phyloP scores from a whole-genome alignment of 2,797 vertebrate species.

The Arrhamphus sclerolepis region DNA sequence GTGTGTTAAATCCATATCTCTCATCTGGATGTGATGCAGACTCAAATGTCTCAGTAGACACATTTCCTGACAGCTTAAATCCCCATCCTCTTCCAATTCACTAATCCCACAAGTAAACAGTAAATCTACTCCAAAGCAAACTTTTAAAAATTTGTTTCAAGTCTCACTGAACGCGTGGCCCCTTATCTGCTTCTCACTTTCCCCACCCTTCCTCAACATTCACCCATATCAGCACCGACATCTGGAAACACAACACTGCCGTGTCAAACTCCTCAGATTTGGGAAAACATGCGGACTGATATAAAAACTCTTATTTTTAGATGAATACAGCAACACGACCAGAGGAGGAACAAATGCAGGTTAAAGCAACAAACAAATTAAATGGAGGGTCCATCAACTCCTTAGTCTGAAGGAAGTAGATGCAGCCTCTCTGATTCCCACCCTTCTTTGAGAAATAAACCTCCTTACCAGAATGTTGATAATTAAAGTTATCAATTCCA shows the following conservation, averaged over 20 bases:
- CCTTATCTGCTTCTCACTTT: constrained; percentile 54
- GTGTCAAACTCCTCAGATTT: constrained; percentile 7
- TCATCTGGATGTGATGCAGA: constrained; percentile 3
- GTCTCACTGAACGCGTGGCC: constrained; percentile 1
- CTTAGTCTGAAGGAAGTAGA: neutral
- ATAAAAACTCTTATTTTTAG: neutral
- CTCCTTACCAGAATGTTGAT: too few relatives aligned
- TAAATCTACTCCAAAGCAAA: constrained; percentile 19
- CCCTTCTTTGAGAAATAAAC: too few relatives aligned
- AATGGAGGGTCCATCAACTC: neutral
- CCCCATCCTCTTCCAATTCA: constrained; percentile 45
- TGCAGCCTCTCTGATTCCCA: too few relatives aligned
- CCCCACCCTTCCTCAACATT: constrained; percentile 60
- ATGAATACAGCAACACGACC: too few relatives aligned
- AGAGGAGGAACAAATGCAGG: neutral
- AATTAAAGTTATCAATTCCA: too few relatives aligned
- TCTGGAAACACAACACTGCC: constrained; percentile 41
- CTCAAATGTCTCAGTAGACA: constrained; percentile 30
- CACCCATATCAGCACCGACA: constrained; percentile 42
- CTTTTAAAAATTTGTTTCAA: constrained; percentile 22
- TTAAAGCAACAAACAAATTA: too few relatives aligned
- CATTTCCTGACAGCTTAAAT: constrained; percentile 53
- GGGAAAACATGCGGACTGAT: neutral
- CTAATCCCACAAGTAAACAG: constrained; percentile 67
- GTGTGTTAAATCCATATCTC: neutral